phyloP scores from a whole-genome alignment of 2,888 invertebrate species.

The Meta bourneti region DNA sequence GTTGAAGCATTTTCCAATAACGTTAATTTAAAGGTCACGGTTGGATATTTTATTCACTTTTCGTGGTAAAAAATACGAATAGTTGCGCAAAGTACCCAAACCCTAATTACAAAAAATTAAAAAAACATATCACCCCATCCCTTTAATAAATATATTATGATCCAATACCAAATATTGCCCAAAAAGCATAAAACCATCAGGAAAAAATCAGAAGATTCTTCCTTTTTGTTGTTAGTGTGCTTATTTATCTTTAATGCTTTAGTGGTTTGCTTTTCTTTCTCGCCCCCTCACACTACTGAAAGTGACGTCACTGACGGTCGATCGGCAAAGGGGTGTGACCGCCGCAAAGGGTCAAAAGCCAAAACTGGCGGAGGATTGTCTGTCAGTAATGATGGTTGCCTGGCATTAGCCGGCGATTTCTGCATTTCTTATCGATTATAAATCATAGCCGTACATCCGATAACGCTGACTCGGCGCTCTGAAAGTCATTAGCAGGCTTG shows the following conservation, averaged over 20 bases:
- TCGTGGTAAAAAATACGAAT: too few species aligned
- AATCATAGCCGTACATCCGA: conserved; percentile 12
- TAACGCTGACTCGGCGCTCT: conserved; percentile 20
- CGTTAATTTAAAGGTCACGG: too few species aligned
- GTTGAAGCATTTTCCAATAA: too few species aligned
- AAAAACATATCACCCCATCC: neutral
- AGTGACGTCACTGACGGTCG: conserved; percentile 23
- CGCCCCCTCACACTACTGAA: neutral
- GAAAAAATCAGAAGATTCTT: neutral
- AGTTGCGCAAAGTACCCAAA: too few species aligned
- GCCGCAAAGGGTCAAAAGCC: conserved; percentile 18
- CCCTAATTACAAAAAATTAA: too few species aligned
- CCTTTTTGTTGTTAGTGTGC: neutral
- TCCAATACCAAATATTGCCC: neutral
- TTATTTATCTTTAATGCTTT: conserved; percentile 16
- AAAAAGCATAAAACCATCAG: too few species aligned
- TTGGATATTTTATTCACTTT: too few species aligned
- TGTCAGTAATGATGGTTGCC: conserved; percentile 44
- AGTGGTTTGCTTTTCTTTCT: neutral
- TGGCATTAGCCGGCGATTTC: conserved; percentile 13
- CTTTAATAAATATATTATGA: conserved; percentile 2
- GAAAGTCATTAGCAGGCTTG: conserved; percentile 11
- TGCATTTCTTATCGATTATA: conserved; percentile 51
- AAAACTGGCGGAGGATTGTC: conserved; percentile 34
- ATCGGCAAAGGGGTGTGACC: conserved; percentile 52